Conservation (phyloP, 2,888 invertebrate species). For the Antheraea assamensis region DNA sequence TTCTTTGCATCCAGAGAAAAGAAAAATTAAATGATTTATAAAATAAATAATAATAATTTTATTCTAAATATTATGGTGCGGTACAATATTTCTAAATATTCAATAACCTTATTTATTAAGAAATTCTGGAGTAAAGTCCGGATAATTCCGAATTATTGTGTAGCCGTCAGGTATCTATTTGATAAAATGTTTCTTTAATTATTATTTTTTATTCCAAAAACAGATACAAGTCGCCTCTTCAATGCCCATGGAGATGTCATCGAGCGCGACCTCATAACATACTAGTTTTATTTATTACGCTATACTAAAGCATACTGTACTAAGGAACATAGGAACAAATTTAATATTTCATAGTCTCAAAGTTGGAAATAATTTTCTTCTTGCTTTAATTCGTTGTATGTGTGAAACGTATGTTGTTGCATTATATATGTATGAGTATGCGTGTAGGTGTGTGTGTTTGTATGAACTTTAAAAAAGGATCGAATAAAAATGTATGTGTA, state of each 20-base stretch:
- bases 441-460: constrained; percentile 32
- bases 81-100: too few relatives aligned
- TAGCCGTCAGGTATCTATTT: too few relatives aligned
- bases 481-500: constrained; percentile 15
- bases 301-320: constrained; percentile 59
- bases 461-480: background rate
- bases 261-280: constrained; percentile 75
- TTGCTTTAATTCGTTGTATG: constrained; percentile 75
- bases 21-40: too few relatives aligned
- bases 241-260: constrained; percentile 62
- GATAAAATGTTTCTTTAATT: background rate
- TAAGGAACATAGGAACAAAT: constrained; percentile 76
- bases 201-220: background rate
- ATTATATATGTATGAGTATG: constrained; percentile 38
- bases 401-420: constrained; percentile 26
- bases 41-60: too few relatives aligned
- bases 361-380: constrained; percentile 68
- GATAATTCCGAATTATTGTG: too few relatives aligned
- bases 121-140: too few relatives aligned
- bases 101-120: too few relatives aligned
- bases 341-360: constrained; percentile 69
- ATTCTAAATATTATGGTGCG: too few relatives aligned
- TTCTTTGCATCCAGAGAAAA: too few relatives aligned
- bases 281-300: constrained; percentile 59
- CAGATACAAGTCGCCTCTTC: constrained; percentile 61